Conservation (phyloP, 2,888 invertebrate genomes). For the Hoplodrina ambigua region DNA sequence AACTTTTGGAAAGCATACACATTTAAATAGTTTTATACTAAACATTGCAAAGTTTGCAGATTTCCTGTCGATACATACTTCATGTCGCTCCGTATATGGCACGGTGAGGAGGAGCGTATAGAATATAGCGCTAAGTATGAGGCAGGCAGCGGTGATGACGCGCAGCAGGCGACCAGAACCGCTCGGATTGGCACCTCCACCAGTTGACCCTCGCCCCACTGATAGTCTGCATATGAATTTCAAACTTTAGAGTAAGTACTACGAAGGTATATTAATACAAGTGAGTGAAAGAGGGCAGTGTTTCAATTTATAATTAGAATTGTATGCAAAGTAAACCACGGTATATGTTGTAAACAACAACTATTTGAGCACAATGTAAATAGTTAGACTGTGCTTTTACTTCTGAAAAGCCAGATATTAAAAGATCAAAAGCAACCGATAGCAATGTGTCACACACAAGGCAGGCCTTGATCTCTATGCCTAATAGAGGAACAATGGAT, state of each 20-base stretch:
- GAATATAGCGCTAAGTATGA: constrained; percentile 92
- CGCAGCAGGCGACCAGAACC: constrained; percentile 92
- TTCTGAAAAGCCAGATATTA: background rate
- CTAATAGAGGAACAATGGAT: constrained; percentile 43
- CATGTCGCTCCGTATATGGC: constrained; percentile 91
- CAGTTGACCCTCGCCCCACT: constrained; percentile 87
- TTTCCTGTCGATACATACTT: constrained; percentile 78
- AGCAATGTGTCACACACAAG: constrained; percentile 21
- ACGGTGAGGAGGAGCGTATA: constrained; percentile 92
- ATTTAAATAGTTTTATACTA: background rate
- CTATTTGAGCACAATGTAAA: background rate
- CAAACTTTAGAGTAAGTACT: background rate
- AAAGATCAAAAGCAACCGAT: constrained; percentile 11
- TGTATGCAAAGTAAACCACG: background rate
- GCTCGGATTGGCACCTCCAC: constrained; percentile 84
- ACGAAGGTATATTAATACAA: too few species aligned
- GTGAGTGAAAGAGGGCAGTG: too few species aligned
- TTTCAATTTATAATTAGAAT: too few species aligned
- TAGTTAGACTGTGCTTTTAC: background rate
- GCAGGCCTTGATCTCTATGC: constrained; percentile 27
- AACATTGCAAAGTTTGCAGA: background rate
- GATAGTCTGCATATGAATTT: constrained; percentile 76
- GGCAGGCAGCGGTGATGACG: constrained; percentile 92
- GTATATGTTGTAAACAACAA: background rate
- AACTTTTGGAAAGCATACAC: background rate